Evolutionary conservation across 2,797 vertebrate genomes (phyloP).

Genomic region (Varecia variegata): DNA sequence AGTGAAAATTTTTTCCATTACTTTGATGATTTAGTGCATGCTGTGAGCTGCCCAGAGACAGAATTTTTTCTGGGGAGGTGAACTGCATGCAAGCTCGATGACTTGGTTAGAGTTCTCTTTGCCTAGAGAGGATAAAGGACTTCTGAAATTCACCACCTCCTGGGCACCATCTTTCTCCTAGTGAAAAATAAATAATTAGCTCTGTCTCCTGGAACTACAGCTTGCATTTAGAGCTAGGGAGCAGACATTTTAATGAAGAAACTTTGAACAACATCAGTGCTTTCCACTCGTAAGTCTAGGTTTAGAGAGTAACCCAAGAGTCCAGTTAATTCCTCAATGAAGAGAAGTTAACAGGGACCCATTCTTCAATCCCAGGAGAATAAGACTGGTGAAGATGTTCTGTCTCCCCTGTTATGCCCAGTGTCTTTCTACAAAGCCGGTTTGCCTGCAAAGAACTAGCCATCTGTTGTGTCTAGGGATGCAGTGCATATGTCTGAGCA

Average conservation of each 20-base stretch:
- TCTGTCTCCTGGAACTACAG: neutral
- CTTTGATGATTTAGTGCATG: neutral
- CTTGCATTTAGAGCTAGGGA: neutral
- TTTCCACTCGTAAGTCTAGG: neutral
- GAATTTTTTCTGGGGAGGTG: neutral
- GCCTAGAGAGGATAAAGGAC: neutral
- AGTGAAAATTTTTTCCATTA: neutral
- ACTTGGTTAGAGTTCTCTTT: neutral
- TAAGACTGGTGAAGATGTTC: neutral
- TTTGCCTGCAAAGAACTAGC: neutral
- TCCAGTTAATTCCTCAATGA: neutral
- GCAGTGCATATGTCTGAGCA: neutral
- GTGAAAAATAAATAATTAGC: constrained; percentile 10
- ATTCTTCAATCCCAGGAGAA: neutral
- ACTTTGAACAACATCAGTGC: neutral
- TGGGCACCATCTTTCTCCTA: neutral
- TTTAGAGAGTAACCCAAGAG: neutral
- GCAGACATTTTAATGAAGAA: neutral
- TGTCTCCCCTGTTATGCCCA: neutral
- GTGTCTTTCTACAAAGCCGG: neutral
- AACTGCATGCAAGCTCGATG: neutral
- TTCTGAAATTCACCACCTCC: neutral
- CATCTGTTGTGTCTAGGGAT: constrained; percentile 7
- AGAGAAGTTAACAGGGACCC: neutral
- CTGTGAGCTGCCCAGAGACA: neutral